phyloP scores from a whole-genome alignment of 2,888 invertebrate species.

The Crocallis elinguaria region DNA sequence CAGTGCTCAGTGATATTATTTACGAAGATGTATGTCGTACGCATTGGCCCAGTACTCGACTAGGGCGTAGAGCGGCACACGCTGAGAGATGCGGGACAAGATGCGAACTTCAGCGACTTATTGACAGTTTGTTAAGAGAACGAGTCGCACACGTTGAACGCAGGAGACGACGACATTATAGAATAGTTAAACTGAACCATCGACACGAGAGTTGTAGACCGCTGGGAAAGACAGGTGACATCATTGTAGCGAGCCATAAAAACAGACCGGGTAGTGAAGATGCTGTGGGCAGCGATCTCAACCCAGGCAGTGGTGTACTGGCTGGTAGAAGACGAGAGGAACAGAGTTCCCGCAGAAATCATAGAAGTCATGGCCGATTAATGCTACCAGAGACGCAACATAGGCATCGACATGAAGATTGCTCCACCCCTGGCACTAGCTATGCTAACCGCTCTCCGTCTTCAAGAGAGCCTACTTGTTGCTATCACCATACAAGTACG shows the following conservation, averaged over 20 bases:
- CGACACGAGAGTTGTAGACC: slow-evolving; percentile 72
- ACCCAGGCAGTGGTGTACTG: slow-evolving; percentile 53
- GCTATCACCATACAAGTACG: slow-evolving; percentile 61
- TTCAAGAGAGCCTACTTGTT: slow-evolving; percentile 63
- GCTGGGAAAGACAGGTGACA: slow-evolving; percentile 77
- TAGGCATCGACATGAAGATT: slow-evolving; percentile 56
- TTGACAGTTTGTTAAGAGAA: slow-evolving; percentile 73
- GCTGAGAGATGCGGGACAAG: slow-evolving; percentile 65
- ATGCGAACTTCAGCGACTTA: slow-evolving; percentile 72
- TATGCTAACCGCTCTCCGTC: slow-evolving; percentile 51
- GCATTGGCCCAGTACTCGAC: slow-evolving; percentile 75
- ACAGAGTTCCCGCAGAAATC: slow-evolving; percentile 46
- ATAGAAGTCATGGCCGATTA: slow-evolving; percentile 61
- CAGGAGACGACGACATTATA: slow-evolving; percentile 73
- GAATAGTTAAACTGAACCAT: slow-evolving; percentile 76
- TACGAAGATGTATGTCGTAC: slow-evolving; percentile 81
- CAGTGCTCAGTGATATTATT: slow-evolving; percentile 78
- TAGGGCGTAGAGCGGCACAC: slow-evolving; percentile 65
- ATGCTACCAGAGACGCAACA: slow-evolving; percentile 45
- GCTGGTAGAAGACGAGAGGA: slow-evolving; percentile 53
- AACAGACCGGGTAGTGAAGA: slow-evolving; percentile 62
- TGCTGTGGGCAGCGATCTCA: slow-evolving; percentile 55
- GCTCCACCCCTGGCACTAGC: slow-evolving; percentile 68
- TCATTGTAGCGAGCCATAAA: slow-evolving; percentile 78
- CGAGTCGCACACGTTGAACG: slow-evolving; percentile 76